These are phyloP conservation scores for Chaetogeoica ovagalla DNA, from an alignment of 2,888 invertebrate genomes.

Conservation along the genomic window DNA sequence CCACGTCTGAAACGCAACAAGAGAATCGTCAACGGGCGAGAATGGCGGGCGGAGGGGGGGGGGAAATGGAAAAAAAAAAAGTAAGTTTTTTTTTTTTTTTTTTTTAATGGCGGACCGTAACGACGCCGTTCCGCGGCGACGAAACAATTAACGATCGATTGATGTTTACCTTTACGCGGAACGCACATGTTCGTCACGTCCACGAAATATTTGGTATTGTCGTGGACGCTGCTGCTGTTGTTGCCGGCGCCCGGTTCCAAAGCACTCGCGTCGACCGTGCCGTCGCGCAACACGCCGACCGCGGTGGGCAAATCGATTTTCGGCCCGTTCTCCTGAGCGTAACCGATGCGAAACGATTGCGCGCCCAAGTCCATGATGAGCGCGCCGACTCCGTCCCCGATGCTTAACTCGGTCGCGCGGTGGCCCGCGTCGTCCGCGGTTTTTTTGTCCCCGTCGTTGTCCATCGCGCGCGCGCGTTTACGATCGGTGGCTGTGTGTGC, in stretches of 20 bases:
- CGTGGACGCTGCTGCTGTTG: conserved; percentile 66
- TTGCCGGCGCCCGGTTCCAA: conserved; percentile 68
- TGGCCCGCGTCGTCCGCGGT: no score
- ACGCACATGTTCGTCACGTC: conserved; percentile 92
- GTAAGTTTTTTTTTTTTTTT: no score
- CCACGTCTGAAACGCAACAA: conserved; percentile 62
- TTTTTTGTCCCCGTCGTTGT: no score
- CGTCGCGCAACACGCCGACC: conserved; percentile 79
- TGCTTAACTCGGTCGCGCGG: no score
- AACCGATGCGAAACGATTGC: conserved; percentile 85
- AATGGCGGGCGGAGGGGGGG: no score
- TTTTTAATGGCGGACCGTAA: no score
- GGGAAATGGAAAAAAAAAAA: not conserved
- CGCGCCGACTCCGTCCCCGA: conserved; percentile 90
- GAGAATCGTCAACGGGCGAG: no score
- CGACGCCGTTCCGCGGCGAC: no score
- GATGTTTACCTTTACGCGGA: conserved; percentile 79
- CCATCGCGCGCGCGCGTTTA: no score
- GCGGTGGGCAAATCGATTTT: conserved; percentile 95
- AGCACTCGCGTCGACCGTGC: conserved; percentile 65
- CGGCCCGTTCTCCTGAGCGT: conserved; percentile 96
- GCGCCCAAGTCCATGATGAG: conserved; percentile 96
- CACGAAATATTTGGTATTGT: conserved; percentile 76
- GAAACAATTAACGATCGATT: not conserved
- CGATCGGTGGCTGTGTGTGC: no score